These are phyloP conservation scores for Eulacestoma nigropectus DNA, from an alignment of 2,113 vertebrate genomes.

Conservation along the genomic window DNA sequence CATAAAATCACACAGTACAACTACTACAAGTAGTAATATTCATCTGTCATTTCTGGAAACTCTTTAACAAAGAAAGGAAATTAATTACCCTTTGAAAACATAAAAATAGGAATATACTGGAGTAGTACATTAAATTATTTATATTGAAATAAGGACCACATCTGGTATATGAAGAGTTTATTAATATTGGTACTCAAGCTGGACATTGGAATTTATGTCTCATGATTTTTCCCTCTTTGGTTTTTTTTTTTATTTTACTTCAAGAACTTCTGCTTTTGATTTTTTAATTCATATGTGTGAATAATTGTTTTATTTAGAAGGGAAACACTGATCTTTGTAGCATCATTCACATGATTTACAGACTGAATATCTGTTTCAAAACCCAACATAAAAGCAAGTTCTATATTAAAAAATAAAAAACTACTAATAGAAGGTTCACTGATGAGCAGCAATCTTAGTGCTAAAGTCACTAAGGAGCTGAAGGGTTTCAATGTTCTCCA, in stretches of 20 bases:
- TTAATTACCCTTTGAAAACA: background rate
- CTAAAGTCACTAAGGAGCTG: background rate
- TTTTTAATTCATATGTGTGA: background rate
- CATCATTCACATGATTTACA: background rate
- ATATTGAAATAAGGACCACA: background rate
- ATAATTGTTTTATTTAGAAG: background rate
- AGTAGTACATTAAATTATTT: background rate
- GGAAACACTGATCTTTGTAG: background rate
- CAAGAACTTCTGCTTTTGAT: background rate
- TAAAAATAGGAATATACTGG: background rate
- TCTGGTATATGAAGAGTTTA: background rate
- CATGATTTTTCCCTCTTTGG: background rate
- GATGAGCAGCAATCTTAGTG: background rate
- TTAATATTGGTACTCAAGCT: background rate
- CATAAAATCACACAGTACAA: background rate
- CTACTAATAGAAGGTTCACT: background rate
- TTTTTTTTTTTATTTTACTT: background rate
- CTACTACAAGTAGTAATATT: background rate
- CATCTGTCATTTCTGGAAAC: background rate
- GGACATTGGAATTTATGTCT: background rate
- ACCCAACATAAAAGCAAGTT: background rate
- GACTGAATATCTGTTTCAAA: background rate
- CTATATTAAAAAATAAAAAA: background rate
- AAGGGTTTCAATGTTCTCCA: background rate
- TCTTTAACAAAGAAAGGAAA: background rate